A percentile compares a stretch with the other conserved stretches of the same genome.
phyloP scores from a whole-genome alignment of 2,797 vertebrate genomes.

The Myripristis murdjan region DNA sequence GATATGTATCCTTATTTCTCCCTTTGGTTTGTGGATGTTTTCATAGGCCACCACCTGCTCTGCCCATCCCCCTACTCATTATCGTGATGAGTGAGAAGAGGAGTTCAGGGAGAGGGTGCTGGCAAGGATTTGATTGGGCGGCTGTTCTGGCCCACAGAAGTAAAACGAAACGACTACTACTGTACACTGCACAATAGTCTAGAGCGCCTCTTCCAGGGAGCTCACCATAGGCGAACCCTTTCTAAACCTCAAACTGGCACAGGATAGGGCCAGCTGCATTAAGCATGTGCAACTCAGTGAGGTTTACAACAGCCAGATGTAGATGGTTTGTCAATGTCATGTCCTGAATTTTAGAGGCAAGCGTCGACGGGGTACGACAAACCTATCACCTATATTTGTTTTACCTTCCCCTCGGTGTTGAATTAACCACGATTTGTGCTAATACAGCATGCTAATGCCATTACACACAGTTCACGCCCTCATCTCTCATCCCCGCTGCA shows the following conservation, averaged over 20 bases:
- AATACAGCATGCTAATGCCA: constrained; percentile 48
- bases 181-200: constrained; percentile 58
- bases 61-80: constrained; percentile 79
- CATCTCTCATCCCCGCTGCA: constrained; percentile 53
- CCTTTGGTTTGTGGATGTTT: constrained; percentile 67
- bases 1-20: constrained; percentile 66
- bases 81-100: constrained; percentile 81
- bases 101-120: constrained; percentile 76
- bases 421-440: constrained; percentile 31
- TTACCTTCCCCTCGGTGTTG: constrained; percentile 21
- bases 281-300: constrained; percentile 9
- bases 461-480: constrained; percentile 53
- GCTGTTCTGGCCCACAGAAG: constrained; percentile 66
- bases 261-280: constrained; percentile 4
- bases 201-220: constrained; percentile 23
- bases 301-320: constrained; percentile 8
- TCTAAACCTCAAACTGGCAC: background rate
- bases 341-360: background rate
- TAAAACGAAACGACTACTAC: constrained; percentile 67
- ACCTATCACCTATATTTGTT: constrained; percentile 9
- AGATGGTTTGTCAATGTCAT: background rate
- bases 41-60: constrained; percentile 81
- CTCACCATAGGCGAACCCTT: constrained; percentile 26
- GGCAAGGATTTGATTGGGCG: constrained; percentile 76
- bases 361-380: background rate